phyloP scores from a whole-genome alignment of 1,140 invertebrate species.

The Drosophila neocordata region DNA sequence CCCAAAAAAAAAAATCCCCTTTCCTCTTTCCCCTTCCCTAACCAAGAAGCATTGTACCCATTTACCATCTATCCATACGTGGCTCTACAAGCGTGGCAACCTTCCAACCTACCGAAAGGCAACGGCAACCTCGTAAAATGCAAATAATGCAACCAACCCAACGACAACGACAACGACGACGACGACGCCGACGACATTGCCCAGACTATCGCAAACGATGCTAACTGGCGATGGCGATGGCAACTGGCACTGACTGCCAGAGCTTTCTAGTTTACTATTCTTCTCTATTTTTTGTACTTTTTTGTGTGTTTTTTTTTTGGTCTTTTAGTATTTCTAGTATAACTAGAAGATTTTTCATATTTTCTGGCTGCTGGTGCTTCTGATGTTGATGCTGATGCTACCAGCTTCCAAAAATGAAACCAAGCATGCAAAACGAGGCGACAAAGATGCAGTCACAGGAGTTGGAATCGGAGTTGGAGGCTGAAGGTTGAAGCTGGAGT shows the following conservation, averaged over 20 bases:
- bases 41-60: background rate
- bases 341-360: slow-evolving; percentile 76
- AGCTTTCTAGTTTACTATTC: slow-evolving; percentile 37
- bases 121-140: slow-evolving; percentile 74
- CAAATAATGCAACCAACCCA: slow-evolving; percentile 69
- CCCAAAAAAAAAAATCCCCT: background rate
- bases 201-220: slow-evolving; percentile 56
- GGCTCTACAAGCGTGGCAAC: slow-evolving; percentile 51
- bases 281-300: slow-evolving; percentile 26
- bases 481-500: background rate
- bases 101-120: slow-evolving; percentile 64
- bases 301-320: background rate
- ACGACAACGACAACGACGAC: slow-evolving; percentile 3
- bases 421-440: slow-evolving; percentile 76
- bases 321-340: slow-evolving; percentile 51
- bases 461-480: slow-evolving; percentile 18
- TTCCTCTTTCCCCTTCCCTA: background rate
- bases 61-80: slow-evolving; percentile 7
- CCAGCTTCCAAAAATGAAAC: slow-evolving; percentile 70
- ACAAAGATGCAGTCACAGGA: slow-evolving; percentile 55
- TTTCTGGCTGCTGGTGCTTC: slow-evolving; percentile 70
- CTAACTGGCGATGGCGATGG: slow-evolving; percentile 64
- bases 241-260: slow-evolving; percentile 74
- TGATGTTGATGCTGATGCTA: slow-evolving; percentile 32
- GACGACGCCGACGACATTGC: slow-evolving; percentile 39